phyloP scores from a whole-genome alignment of 37 sponge, comb jelly and placozoan species.

The Geodia barretti region DNA sequence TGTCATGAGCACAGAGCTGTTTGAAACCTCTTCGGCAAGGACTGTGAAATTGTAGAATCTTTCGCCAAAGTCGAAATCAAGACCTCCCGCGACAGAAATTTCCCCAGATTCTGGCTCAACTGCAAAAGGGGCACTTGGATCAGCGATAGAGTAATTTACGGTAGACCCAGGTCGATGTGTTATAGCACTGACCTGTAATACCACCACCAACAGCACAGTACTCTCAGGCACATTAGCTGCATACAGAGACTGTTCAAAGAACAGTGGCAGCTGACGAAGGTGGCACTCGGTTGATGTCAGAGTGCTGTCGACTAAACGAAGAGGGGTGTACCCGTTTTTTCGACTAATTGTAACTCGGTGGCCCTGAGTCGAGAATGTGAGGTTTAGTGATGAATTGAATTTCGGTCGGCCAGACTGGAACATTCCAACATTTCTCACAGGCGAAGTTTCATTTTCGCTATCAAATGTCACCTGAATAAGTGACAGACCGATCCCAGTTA shows the following conservation, averaged over 20 bases:
- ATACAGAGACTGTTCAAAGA: slow-evolving; percentile 40
- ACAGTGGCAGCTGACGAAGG: slow-evolving; percentile 2
- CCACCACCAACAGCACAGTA: not conserved
- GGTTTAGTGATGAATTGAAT: slow-evolving; percentile 24
- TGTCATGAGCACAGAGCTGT: not conserved
- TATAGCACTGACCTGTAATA: slow-evolving; percentile 47
- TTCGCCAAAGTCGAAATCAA: slow-evolving; percentile 32
- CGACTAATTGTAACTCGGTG: slow-evolving; percentile 4
- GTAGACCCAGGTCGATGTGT: slow-evolving; percentile 16
- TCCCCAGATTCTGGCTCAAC: slow-evolving; percentile 30
- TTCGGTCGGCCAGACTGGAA: slow-evolving; percentile 29
- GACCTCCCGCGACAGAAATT: slow-evolving; percentile 6
- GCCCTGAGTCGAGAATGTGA: slow-evolving; percentile 5
- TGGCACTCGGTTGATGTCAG: slow-evolving; percentile 32
- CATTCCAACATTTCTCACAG: slow-evolving; percentile 43
- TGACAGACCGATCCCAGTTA: slow-evolving; percentile 54
- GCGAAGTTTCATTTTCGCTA: slow-evolving; percentile 1
- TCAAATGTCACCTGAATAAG: slow-evolving; percentile 73
- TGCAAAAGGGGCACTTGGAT: slow-evolving; percentile 20
- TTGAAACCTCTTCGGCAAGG: slow-evolving; percentile 8
- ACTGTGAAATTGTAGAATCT: slow-evolving; percentile 15
- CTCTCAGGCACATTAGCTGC: slow-evolving; percentile 32
- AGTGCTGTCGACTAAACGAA: slow-evolving; percentile 18
- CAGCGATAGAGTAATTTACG: slow-evolving; percentile 15
- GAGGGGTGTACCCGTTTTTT: slow-evolving; percentile 66